A percentile compares a stretch with the other conserved stretches of the same genome.
These are phyloP conservation scores for Gopherus flavomarginatus DNA, from an alignment of 2,113 vertebrate species.

Conservation along the genomic window DNA sequence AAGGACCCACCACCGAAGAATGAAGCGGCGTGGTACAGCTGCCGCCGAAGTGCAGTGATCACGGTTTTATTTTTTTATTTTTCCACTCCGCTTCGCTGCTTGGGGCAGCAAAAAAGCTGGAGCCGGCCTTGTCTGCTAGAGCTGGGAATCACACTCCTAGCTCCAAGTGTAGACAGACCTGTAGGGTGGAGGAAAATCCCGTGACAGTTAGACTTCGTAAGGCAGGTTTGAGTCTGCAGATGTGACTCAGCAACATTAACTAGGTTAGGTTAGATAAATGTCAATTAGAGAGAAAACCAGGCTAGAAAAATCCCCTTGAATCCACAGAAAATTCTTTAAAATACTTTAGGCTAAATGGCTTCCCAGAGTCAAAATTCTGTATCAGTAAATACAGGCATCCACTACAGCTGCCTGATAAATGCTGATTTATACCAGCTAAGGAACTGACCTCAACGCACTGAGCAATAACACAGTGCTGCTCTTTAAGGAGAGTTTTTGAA, in stretches of 20 bases:
- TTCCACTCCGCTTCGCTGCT: too few species aligned
- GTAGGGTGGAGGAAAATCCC: background rate
- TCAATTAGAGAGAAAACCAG: background rate
- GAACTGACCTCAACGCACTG: fast-evolving
- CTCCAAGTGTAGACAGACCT: background rate
- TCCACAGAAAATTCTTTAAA: background rate
- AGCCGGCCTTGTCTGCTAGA: background rate
- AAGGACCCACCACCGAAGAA: too few species aligned
- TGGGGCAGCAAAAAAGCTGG: too few species aligned
- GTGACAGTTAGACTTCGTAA: background rate
- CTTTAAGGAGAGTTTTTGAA: background rate
- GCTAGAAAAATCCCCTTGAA: background rate
- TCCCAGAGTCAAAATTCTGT: background rate
- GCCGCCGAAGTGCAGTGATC: too few species aligned
- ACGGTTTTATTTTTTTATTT: too few species aligned
- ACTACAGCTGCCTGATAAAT: background rate
- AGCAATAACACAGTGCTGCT: background rate
- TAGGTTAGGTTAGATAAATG: background rate
- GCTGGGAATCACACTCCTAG: background rate
- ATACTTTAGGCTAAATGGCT: background rate
- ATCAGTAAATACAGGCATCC: background rate
- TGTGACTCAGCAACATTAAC: background rate
- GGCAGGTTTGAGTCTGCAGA: background rate
- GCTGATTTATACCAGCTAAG: background rate
- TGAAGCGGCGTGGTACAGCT: too few species aligned